Percentiles rank a stretch among this genome's conserved stretches.
Conservation (phyloP, 37 sponge, comb jelly and placozoan species). For the Axinella damicornis region DNA sequence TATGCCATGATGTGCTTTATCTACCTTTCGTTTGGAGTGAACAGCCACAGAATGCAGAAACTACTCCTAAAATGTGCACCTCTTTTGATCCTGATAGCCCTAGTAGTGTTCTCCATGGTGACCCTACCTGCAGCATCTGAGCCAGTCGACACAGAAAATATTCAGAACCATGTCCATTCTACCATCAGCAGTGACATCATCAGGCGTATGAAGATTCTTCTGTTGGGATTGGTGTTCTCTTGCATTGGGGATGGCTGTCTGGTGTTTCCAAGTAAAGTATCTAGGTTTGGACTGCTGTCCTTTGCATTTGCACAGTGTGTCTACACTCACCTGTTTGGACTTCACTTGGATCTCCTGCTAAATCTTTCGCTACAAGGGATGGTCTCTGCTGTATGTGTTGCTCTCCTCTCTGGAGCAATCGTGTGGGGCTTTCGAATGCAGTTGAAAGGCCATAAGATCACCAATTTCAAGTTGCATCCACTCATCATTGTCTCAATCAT, state of each 20-base stretch:
- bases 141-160: too few species aligned
- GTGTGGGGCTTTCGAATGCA: too few species aligned
- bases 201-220: neutral
- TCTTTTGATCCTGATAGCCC: neutral
- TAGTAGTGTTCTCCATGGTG: neutral
- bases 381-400: too few species aligned
- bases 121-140: too few species aligned
- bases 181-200: too few species aligned
- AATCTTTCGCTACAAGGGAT: too few species aligned
- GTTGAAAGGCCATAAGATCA: too few species aligned
- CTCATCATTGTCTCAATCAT: too few species aligned
- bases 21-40: constrained; percentile 20
- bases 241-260: constrained; percentile 24
- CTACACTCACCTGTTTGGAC: constrained; percentile 6
- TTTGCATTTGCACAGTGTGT: neutral
- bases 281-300: neutral
- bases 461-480: too few species aligned
- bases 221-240: constrained; percentile 18
- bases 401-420: too few species aligned
- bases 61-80: constrained; percentile 21
- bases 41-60: neutral
- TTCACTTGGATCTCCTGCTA: too few species aligned
- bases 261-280: neutral
- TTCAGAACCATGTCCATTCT: too few species aligned
- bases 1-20: neutral